phyloP scores from a whole-genome alignment of 2,113 vertebrate genomes.

The Nothobranchius furzeri region DNA sequence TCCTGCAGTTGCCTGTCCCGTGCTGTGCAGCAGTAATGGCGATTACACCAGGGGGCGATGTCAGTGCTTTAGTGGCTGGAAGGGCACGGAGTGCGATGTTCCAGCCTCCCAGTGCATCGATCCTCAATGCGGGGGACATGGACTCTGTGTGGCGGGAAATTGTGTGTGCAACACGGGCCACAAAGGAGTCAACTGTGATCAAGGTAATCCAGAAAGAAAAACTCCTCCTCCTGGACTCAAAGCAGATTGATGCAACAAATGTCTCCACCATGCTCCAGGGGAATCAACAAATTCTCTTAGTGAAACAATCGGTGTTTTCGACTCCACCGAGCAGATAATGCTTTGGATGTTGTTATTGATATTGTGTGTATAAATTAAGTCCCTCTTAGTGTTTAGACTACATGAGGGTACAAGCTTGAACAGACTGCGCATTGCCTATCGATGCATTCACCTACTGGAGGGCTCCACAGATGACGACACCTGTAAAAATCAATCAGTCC shows the following conservation, averaged over 20 bases:
- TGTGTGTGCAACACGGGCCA: slow-evolving; percentile 94
- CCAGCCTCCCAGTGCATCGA: slow-evolving; percentile 90
- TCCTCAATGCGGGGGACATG: slow-evolving; percentile 89
- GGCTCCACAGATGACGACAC: slow-evolving; percentile 57
- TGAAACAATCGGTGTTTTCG: slow-evolving; percentile 75
- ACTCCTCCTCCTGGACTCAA: neutral
- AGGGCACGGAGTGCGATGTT: slow-evolving; percentile 95
- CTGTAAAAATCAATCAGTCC: slow-evolving; percentile 59
- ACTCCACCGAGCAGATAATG: slow-evolving; percentile 72
- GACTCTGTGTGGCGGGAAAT: slow-evolving; percentile 91
- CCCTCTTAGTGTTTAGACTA: slow-evolving; percentile 47
- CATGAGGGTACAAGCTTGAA: slow-evolving; percentile 53
- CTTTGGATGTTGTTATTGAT: slow-evolving; percentile 70
- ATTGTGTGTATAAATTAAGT: slow-evolving; percentile 68
- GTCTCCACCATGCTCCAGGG: slow-evolving; percentile 33
- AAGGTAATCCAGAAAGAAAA: slow-evolving; percentile 80
- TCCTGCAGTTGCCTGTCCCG: slow-evolving; percentile 84
- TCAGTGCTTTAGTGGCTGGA: slow-evolving; percentile 97
- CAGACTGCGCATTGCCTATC: slow-evolving; percentile 37
- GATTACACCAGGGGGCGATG: slow-evolving; percentile 98
- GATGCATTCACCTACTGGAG: slow-evolving; percentile 55
- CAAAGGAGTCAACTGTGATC: slow-evolving; percentile 93
- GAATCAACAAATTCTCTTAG: slow-evolving; percentile 44
- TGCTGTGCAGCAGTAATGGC: slow-evolving; percentile 95
- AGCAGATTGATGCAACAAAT: slow-evolving; percentile 18